These are phyloP conservation scores for Lordiphosa andalusiaca DNA, from an alignment of 2,888 invertebrate genomes.

Conservation along the genomic window DNA sequence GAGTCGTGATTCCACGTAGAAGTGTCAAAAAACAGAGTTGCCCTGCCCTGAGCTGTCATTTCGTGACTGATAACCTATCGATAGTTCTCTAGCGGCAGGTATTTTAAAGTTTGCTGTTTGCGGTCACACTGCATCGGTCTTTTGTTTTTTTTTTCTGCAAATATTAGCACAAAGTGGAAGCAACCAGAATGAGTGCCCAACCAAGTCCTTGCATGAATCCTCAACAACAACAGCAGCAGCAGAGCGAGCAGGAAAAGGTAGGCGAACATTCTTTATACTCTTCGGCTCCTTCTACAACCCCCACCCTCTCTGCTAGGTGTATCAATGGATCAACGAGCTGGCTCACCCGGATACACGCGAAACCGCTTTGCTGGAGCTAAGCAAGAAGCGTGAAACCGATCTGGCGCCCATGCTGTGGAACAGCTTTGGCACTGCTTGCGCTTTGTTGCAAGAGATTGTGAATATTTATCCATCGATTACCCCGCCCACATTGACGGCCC, in stretches of 20 bases:
- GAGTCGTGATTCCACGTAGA: conserved; percentile 58
- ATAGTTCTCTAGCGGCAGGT: not conserved
- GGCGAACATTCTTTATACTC: not conserved
- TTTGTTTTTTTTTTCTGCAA: not conserved
- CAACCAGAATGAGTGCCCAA: conserved; percentile 85
- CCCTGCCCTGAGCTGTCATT: conserved; percentile 9
- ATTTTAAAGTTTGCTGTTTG: not conserved
- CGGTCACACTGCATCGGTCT: conserved; percentile 7
- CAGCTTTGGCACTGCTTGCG: conserved; percentile 94
- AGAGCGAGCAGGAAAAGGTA: conserved; percentile 82
- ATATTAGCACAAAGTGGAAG: not conserved
- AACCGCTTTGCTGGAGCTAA: conserved; percentile 97
- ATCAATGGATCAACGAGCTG: conserved; percentile 82
- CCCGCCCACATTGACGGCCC: conserved; percentile 97
- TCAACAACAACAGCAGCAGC: conserved; percentile 40
- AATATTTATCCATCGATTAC: conserved; percentile 99
- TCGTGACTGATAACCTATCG: not conserved
- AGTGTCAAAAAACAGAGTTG: conserved; percentile 42
- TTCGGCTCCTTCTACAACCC: too few relatives aligned
- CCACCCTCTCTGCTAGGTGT: conserved; percentile 65
- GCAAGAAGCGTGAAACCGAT: conserved; percentile 89
- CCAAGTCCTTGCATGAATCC: conserved; percentile 87
- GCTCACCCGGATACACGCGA: conserved; percentile 97
- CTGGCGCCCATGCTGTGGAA: conserved; percentile 99
- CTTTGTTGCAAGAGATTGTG: conserved; percentile 97